Evolutionary conservation across 2,113 vertebrate species (phyloP).

Genomic region (Chionomys nivalis): DNA sequence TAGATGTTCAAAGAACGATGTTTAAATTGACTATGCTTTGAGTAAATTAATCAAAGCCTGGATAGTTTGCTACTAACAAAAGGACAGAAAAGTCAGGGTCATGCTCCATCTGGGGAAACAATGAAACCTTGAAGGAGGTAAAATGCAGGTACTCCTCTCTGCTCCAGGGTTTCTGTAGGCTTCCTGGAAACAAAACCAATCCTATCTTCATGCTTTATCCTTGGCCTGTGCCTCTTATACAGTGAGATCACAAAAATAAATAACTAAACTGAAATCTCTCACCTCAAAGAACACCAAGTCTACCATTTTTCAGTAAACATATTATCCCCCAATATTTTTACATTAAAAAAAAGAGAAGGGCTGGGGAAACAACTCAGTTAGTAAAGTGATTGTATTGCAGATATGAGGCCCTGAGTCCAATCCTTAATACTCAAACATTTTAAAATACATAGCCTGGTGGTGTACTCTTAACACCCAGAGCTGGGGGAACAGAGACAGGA

Average conservation of each 20-base stretch:
- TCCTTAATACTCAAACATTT: neutral
- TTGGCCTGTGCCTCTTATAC: neutral
- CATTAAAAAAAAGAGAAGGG: neutral
- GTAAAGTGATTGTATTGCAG: neutral
- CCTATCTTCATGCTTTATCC: neutral
- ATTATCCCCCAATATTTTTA: conserved; percentile 9
- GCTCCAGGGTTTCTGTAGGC: neutral
- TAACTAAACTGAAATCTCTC: conserved; percentile 10
- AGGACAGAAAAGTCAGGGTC: neutral
- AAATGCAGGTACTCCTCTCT: neutral
- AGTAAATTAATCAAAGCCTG: neutral
- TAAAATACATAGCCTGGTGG: neutral
- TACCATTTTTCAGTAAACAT: neutral
- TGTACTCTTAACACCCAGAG: no score
- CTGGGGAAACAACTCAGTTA: neutral
- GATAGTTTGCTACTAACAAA: neutral
- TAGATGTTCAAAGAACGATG: neutral
- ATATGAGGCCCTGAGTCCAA: neutral
- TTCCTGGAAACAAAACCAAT: neutral
- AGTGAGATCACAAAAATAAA: neutral
- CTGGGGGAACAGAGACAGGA: neutral
- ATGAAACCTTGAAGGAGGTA: neutral
- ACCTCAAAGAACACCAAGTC: neutral
- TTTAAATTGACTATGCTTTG: neutral
- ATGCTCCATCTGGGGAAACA: neutral